A percentile compares a stretch with the other conserved stretches of the same genome.
phyloP scores from a whole-genome alignment of 2,113 vertebrate species.

The Chionis minor region DNA sequence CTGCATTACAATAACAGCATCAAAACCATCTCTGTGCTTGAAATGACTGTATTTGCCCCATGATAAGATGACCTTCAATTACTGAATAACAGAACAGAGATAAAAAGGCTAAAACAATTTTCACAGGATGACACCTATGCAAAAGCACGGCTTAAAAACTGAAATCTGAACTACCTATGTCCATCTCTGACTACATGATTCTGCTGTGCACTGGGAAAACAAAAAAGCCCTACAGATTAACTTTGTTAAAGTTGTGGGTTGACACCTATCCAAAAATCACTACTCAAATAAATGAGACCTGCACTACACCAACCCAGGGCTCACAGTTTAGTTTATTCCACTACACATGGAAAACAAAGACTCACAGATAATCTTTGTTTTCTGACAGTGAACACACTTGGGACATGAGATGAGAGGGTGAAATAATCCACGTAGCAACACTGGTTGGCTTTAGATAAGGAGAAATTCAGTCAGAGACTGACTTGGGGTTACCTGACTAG shows the following conservation, averaged over 20 bases:
- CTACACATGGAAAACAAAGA: fast-evolving
- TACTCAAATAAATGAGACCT: background rate
- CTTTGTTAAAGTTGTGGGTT: background rate
- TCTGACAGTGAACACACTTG: background rate
- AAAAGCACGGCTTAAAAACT: background rate
- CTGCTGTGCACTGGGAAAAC: background rate
- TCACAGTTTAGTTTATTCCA: background rate
- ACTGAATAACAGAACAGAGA: background rate
- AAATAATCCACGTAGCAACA: background rate
- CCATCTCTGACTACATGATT: background rate
- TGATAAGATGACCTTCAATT: background rate
- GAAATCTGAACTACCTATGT: background rate
- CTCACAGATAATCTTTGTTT: background rate
- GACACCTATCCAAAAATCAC: background rate
- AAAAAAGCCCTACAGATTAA: background rate
- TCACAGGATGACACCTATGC: background rate
- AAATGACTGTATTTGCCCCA: background rate
- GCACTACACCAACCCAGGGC: fast-evolving
- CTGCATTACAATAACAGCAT: background rate
- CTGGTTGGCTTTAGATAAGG: background rate
- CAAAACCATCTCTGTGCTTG: background rate
- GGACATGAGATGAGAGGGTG: background rate
- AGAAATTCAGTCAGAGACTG: background rate
- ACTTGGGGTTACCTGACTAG: background rate
- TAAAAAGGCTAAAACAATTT: background rate